phyloP scores from a whole-genome alignment of 2,888 invertebrate species.

The Philopedon plagiatum region DNA sequence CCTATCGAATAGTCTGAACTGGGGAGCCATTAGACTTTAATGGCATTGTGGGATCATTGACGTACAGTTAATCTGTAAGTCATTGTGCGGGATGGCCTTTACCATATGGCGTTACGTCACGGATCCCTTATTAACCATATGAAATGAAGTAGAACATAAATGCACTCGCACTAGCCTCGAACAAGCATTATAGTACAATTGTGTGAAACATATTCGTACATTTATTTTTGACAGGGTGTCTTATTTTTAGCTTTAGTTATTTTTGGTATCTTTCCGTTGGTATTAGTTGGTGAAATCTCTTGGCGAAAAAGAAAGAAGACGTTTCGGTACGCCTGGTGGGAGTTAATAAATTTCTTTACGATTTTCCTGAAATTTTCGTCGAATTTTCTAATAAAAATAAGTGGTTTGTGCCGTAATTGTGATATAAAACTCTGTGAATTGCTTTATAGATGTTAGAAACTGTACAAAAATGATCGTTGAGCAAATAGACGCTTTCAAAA shows the following conservation, averaged over 20 bases:
- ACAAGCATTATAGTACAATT: not conserved
- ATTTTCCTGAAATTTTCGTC: slow-evolving; percentile 3
- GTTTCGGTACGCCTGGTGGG: not conserved
- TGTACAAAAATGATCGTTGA: slow-evolving; percentile 85
- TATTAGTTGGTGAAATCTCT: too few relatives aligned
- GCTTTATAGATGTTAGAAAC: slow-evolving; percentile 24
- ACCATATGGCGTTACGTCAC: too few relatives aligned
- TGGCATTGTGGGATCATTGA: too few relatives aligned
- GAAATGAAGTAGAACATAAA: too few relatives aligned
- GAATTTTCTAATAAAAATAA: slow-evolving; percentile 28
- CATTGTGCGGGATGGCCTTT: too few relatives aligned
- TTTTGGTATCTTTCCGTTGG: slow-evolving; percentile 7
- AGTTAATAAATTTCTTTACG: not conserved
- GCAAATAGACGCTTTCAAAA: slow-evolving; percentile 92
- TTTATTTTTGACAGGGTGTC: not conserved
- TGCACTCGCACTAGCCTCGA: too few relatives aligned
- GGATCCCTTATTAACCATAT: too few relatives aligned
- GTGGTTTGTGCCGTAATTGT: slow-evolving; percentile 36
- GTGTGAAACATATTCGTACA: not conserved
- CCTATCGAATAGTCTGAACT: too few relatives aligned
- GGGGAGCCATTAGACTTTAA: too few relatives aligned
- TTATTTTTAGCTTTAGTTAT: slow-evolving; percentile 4
- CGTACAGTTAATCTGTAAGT: too few relatives aligned
- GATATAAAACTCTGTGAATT: slow-evolving; percentile 37
- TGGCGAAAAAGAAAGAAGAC: slow-evolving; percentile 8